Evolutionary conservation across 2,888 invertebrate species (phyloP), one percentile per base, ranked within the genome.

Genomic region (Apotomis betuletana): DNA sequence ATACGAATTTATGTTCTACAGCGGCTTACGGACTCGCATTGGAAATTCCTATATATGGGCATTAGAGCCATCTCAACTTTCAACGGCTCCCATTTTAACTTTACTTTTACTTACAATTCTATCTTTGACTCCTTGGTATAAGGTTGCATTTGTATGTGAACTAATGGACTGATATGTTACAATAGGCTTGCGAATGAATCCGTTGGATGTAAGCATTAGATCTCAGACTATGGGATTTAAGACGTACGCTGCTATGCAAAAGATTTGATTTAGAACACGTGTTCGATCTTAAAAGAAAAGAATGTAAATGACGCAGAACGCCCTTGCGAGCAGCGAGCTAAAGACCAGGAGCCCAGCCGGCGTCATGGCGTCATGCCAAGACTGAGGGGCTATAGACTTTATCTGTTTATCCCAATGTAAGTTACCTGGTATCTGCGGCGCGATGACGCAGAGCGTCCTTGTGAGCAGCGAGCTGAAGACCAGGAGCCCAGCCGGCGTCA

Each of bases 391-490:
- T 87, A 87, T 85, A 87, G 88, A 87, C 76, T 27, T 44, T 4
- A 44, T 44, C 8, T 44, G 5, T 8, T 6, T 44, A 6, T 57
- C 4, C 46, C 10, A 27, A 27, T 27, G 27, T 13, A n/a, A 61
- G 3, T 67, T 80, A 91, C 92, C 91, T 86, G 90, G 88, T 81
- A 92, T 85, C 74, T 91, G 90, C 15, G 92, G 92, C 38, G 92
- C 91, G 75, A 90, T 92, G 63, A 92, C 91, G 75, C 91, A 89
- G 84, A 92, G 80, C 73, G 92, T 88, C 70, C 87, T 86, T 38
- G 90, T 89, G 63, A 92, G 87, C 75, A 92, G 81, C 10, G 92
- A 90, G 77, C 90, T 89, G 85, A 92, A 91, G 77, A 92, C 82
- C 79, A 92, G 82, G 70, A 92, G 81, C 74, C 87, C 86, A 76